A percentile compares a stretch with the other conserved stretches of the same genome.
Conservation (phyloP, 2,797 vertebrate species). For the Telmatherina bonti region DNA sequence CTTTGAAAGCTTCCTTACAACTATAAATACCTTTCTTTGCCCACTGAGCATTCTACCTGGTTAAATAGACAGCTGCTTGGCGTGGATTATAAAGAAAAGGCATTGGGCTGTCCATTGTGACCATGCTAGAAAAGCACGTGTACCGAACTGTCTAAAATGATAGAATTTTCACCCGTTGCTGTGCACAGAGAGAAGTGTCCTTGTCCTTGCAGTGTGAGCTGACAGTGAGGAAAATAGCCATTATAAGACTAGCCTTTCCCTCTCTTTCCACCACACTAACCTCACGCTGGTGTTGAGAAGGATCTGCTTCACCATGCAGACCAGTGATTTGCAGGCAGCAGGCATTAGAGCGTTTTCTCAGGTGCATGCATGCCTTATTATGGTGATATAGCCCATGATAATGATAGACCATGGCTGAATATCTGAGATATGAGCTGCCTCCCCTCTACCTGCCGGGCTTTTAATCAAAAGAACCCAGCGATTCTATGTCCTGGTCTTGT, state of each 20-base stretch:
- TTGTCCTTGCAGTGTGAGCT: constrained; percentile 65
- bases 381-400: constrained; percentile 71
- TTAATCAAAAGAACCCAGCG: constrained; percentile 75
- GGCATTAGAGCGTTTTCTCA: constrained; percentile 53
- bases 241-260: constrained; percentile 41
- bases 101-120: not conserved
- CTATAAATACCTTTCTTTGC: constrained; percentile 3
- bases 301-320: constrained; percentile 39
- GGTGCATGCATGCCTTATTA: constrained; percentile 69
- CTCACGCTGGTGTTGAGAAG: constrained; percentile 26
- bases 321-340: constrained; percentile 60
- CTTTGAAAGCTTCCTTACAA: not conserved
- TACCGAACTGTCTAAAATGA: not conserved
- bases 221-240: constrained; percentile 58
- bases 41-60: not conserved
- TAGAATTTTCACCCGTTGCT: not conserved
- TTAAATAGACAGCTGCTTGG: not conserved
- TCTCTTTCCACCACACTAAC: constrained; percentile 43
- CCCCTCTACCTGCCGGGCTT: constrained; percentile 70
- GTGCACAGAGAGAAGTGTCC: constrained; percentile 27
- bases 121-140: not conserved
- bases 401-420: constrained; percentile 72
- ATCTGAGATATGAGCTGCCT: constrained; percentile 62
- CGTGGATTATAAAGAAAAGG: constrained; percentile 1
- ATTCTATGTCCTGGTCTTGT: constrained; percentile 69